Evolutionary conservation across 2,113 vertebrate species (phyloP).

Genomic region (Myrmophylax atrothorax): DNA sequence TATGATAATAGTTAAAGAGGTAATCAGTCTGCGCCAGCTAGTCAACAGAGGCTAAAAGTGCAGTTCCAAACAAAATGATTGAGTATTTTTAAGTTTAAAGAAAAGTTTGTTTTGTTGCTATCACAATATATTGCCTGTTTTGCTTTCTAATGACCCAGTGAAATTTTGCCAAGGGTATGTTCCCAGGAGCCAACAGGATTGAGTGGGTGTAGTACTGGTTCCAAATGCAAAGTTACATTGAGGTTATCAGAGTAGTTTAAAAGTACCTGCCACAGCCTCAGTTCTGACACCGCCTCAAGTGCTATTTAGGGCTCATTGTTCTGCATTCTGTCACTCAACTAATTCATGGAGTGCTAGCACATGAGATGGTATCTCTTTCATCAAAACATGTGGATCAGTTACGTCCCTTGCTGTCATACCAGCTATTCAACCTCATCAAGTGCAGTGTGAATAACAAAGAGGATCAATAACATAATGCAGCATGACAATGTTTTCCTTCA

Average conservation of each 20-base stretch:
- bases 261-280: not conserved
- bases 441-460: not conserved
- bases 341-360: not conserved
- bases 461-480: not conserved
- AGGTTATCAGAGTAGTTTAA: not conserved
- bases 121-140: not conserved
- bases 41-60: not conserved
- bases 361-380: constrained; percentile 1
- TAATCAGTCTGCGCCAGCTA: not conserved
- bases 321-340: not conserved
- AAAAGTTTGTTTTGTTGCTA: not conserved
- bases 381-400: constrained; percentile 21
- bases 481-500: not conserved
- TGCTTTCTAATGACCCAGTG: not conserved
- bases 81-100: not conserved
- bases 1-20: not conserved
- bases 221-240: not conserved
- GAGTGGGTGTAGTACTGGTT: not conserved
- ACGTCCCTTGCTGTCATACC: not conserved
- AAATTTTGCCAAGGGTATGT: not conserved
- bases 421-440: not conserved
- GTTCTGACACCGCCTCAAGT: not conserved
- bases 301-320: not conserved
- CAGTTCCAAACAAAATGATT: not conserved
- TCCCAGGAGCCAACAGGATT: not conserved